These are phyloP conservation scores for Gibbula magus DNA, from an alignment of 2,888 invertebrate genomes.

Conservation along the genomic window DNA sequence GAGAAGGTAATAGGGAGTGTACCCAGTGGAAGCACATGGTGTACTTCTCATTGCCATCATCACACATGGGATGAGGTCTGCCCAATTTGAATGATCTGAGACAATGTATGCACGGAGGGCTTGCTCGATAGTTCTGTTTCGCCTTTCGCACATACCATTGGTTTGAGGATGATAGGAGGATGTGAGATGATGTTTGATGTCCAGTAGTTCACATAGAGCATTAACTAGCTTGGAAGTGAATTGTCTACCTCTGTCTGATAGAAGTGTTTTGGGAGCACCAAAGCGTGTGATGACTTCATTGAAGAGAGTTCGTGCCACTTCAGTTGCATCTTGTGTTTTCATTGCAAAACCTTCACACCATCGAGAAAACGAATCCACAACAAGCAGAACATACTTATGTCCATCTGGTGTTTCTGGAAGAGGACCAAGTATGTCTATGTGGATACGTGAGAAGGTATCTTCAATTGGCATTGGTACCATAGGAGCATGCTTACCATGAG, in stretches of 20 bases:
- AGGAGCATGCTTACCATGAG: not conserved
- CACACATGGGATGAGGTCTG: constrained; percentile 38
- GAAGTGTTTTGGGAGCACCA: not conserved
- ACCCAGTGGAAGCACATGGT: constrained; percentile 40
- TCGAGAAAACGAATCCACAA: too few species aligned
- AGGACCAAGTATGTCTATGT: not conserved
- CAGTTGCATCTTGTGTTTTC: too few species aligned
- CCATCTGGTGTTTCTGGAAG: not conserved
- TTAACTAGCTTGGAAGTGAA: too few species aligned
- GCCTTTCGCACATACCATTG: constrained; percentile 38
- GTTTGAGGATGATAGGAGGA: not conserved
- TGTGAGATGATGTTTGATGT: not conserved
- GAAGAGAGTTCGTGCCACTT: too few species aligned
- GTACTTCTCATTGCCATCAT: constrained; percentile 47
- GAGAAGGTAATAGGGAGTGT: constrained; percentile 38
- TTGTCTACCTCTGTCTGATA: not conserved
- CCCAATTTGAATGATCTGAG: constrained; percentile 41
- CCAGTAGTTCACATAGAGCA: not conserved
- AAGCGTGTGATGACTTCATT: not conserved
- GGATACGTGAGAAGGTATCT: not conserved
- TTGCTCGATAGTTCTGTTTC: constrained; percentile 43
- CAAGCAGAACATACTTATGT: not conserved
- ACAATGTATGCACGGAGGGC: constrained; percentile 34
- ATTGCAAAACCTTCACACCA: too few species aligned
- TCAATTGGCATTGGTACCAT: too few species aligned